Conservation (phyloP, 2,113 vertebrate genomes). For the Oncorhynchus mykiss region DNA sequence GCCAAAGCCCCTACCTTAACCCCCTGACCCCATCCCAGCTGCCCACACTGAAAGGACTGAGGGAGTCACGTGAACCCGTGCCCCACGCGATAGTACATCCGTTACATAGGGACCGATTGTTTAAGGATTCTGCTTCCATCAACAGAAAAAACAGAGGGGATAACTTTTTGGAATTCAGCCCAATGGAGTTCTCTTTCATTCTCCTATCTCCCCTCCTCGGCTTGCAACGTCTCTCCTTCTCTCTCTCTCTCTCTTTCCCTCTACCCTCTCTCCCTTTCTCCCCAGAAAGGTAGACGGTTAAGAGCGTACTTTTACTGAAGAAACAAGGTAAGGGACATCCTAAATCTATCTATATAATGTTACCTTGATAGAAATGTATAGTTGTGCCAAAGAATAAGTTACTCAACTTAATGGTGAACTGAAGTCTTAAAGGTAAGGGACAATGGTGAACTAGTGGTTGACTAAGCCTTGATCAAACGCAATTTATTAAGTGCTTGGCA, state of each 20-base stretch:
- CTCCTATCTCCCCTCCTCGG: constrained; percentile 26
- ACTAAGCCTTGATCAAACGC: neutral
- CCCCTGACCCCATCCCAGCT: neutral
- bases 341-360: constrained; percentile 5
- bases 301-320: constrained; percentile 47
- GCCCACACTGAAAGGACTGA: too few species aligned
- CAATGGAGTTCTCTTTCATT: constrained; percentile 57
- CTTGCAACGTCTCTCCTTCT: constrained; percentile 31
- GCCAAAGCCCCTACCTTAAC: neutral
- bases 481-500: neutral
- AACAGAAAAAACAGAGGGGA: constrained; percentile 63
- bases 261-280: constrained; percentile 48
- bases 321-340: constrained; percentile 64
- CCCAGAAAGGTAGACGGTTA: constrained; percentile 29
- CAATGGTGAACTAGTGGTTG: constrained; percentile 8
- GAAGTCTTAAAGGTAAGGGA: neutral
- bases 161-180: constrained; percentile 22
- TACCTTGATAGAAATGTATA: neutral
- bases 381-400: too few species aligned
- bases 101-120: constrained; percentile 45
- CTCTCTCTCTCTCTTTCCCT: constrained; percentile 40
- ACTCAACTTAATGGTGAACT: too few species aligned
- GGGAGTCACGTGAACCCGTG: constrained; percentile 22
- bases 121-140: constrained; percentile 73
- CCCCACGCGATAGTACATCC: constrained; percentile 25